These are phyloP conservation scores for Rousettus madagascariensis DNA, from an alignment of 2,797 vertebrate species.

Conservation along the genomic window DNA sequence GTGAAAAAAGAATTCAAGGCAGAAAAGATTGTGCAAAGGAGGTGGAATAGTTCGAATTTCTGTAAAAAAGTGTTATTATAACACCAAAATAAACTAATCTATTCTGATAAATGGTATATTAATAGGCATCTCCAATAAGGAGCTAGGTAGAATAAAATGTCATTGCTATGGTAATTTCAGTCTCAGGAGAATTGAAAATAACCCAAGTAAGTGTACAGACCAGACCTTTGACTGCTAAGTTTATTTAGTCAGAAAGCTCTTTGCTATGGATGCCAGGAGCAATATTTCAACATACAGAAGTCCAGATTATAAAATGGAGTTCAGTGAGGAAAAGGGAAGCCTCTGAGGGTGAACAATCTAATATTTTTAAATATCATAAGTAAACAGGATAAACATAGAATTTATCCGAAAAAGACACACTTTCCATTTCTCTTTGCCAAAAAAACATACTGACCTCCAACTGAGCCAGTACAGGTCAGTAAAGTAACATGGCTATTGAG, in stretches of 20 bases:
- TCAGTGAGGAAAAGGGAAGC: slow-evolving; percentile 54
- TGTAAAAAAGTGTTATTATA: slow-evolving; percentile 62
- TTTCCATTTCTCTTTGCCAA: slow-evolving; percentile 82
- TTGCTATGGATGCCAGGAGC: slow-evolving; percentile 27
- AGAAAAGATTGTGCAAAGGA: slow-evolving; percentile 31
- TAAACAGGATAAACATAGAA: slow-evolving; percentile 76
- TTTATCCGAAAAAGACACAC: slow-evolving; percentile 73
- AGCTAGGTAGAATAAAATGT: slow-evolving; percentile 75
- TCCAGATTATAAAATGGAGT: slow-evolving; percentile 63
- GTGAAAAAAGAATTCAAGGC: slow-evolving; percentile 7
- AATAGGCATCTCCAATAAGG: slow-evolving; percentile 71
- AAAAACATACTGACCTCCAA: slow-evolving; percentile 55
- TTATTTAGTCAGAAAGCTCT: slow-evolving; percentile 68
- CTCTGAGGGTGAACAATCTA: slow-evolving; percentile 34
- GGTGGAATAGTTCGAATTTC: slow-evolving; percentile 36
- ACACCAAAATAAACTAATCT: slow-evolving; percentile 68
- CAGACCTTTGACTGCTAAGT: slow-evolving; percentile 65
- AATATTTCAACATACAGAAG: slow-evolving; percentile 37
- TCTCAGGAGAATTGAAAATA: slow-evolving; percentile 75
- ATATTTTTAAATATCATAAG: slow-evolving; percentile 56
- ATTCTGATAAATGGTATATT: slow-evolving; percentile 74
- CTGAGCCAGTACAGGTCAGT: slow-evolving; percentile 6
- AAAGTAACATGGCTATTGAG: slow-evolving; percentile 24
- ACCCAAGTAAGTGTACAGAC: slow-evolving; percentile 58
- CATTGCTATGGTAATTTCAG: slow-evolving; percentile 71